Conservation (phyloP, 2,888 invertebrate species). For the Tuberolachnus salignus region DNA sequence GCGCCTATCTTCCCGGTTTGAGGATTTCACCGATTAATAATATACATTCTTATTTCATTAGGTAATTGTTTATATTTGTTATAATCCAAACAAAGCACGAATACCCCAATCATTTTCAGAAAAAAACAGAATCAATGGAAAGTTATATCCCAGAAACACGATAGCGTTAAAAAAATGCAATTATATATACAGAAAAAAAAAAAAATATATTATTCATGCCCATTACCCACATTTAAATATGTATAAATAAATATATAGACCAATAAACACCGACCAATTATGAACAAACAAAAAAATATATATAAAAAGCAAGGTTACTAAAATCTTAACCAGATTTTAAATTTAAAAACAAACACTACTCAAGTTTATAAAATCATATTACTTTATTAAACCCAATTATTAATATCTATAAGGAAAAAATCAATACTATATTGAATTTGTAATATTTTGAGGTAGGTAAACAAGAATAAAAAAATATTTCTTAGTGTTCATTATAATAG, state of each 20-base stretch:
- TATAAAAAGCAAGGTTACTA: slow-evolving; percentile 7
- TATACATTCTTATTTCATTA: no score
- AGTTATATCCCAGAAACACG: slow-evolving; percentile 9
- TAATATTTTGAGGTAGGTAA: neutral
- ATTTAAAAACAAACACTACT: neutral
- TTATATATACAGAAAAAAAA: neutral
- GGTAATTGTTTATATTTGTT: no score
- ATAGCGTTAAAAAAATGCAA: slow-evolving; percentile 6
- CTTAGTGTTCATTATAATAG: no score
- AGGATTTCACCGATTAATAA: no score
- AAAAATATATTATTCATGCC: slow-evolving; percentile 3
- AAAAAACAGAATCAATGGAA: no score
- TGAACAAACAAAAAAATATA: neutral
- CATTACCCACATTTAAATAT: neutral
- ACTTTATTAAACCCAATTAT: neutral
- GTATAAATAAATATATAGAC: neutral
- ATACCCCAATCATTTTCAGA: no score
- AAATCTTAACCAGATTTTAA: neutral
- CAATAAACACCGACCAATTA: neutral
- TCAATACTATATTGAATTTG: neutral
- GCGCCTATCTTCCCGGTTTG: no score
- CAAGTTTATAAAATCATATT: neutral
- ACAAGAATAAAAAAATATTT: neutral
- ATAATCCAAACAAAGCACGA: no score
- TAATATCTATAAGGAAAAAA: neutral